A percentile compares a stretch with the other conserved stretches of the same genome.
Evolutionary conservation across 1,140 invertebrate genomes (phyloP).

Genomic region (Oedothorax gibbosus): DNA sequence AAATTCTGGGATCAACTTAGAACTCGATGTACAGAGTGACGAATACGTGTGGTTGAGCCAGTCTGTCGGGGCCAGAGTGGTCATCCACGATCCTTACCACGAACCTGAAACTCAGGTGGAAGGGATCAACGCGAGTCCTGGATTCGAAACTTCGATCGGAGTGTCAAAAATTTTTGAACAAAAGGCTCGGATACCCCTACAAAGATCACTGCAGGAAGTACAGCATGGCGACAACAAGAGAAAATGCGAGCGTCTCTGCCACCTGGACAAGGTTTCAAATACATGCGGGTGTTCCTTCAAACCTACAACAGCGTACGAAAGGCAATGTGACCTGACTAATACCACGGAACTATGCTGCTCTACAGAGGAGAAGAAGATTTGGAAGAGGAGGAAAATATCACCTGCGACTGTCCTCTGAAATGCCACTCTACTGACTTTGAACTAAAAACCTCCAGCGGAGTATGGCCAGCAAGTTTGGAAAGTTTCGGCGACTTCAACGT

Average conservation of each 20-base stretch:
- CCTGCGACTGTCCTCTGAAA: conserved; percentile 8
- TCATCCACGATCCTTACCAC: conserved; percentile 67
- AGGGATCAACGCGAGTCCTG: conserved; percentile 68
- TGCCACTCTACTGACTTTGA: not conserved
- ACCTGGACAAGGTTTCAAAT: not conserved
- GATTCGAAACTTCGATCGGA: conserved; percentile 66
- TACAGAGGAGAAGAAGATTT: not conserved
- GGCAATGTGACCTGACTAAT: not conserved
- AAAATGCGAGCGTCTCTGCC: not conserved
- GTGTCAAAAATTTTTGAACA: conserved; percentile 46
- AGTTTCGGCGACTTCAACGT: not conserved
- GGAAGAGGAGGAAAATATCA: not conserved
- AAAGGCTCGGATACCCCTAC: conserved; percentile 23
- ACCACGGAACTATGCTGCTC: not conserved
- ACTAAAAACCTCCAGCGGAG: not conserved
- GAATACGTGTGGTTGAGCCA: conserved; percentile 67
- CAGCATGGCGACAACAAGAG: not conserved
- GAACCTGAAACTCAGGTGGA: conserved; percentile 68
- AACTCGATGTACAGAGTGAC: conserved; percentile 67
- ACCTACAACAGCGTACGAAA: not conserved
- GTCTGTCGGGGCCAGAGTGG: conserved; percentile 66
- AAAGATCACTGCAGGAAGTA: conserved; percentile 25
- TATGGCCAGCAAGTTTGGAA: not conserved
- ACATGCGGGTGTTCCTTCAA: not conserved
- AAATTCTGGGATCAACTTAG: conserved; percentile 65